Evolutionary conservation across 2,113 vertebrate species (phyloP), one percentile per base, ranked within the genome.

Genomic region (Toxostoma redivivum): DNA sequence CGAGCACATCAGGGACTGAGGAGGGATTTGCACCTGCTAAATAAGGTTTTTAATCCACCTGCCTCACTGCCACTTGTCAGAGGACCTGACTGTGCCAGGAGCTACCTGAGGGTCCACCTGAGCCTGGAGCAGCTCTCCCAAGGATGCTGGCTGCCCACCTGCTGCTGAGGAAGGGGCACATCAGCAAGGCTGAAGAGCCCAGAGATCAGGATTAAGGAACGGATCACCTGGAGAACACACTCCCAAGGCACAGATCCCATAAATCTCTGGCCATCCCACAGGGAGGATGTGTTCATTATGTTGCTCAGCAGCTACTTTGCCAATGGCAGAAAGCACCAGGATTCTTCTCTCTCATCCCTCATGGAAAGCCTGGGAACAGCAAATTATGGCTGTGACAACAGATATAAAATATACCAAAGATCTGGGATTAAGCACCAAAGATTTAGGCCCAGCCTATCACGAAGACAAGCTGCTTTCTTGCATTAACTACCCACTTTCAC

Each of bases 241-340:
- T 35, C 45, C 9, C 71, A 31, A 17, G 42, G 44, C 51, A 42
- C 17, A 76, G 37, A 35, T 27, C 37, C 51, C 71, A 76, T 7
- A 42, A 57, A 66, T 42, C 56, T 7, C 0, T 9, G 20, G 35
- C 20, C 20, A 12, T n/a, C 30, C 0, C 0, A 38, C 19, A 10
- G 19, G 10, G 44, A 84, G 14, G n/a, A n/a, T 0, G 0, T 0
- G 1, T 30, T 69, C 22, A 38, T 51, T 38, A 35, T 10, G 19
- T 7, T 56, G 33, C 18, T 62, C 60, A 21, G 21, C 3, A 21
- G 40, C 15, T 21, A 22, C 35, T 71, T 6, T 27, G 12, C 14
- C 51, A 58, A 45, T 0, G 10, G 57, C 2, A 50, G 25, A 37
- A 80, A 78, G 69, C 50, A 25, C 5, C 0, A 22, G 24, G 18